These are phyloP conservation scores for Huso huso DNA, from an alignment of 2,797 vertebrate species.

Conservation along the genomic window DNA sequence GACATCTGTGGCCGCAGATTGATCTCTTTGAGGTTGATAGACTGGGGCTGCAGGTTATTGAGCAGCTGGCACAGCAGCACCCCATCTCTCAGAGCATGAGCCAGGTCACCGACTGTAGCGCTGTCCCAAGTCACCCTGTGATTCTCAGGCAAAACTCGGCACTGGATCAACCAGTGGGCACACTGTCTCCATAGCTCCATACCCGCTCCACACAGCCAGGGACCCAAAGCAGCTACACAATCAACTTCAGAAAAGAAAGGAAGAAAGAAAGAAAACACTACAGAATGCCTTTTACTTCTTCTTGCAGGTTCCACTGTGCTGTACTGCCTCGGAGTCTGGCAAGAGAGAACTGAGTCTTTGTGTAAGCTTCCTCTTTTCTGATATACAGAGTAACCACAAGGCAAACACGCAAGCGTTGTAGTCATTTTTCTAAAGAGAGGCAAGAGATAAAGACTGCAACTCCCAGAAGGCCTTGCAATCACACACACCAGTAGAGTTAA, in stretches of 20 bases:
- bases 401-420: no score
- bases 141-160: conserved; percentile 79
- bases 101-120: conserved; percentile 84
- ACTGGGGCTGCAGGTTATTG: conserved; percentile 56
- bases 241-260: no score
- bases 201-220: neutral
- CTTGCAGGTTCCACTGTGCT: no score
- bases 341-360: conserved; percentile 46
- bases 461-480: no score
- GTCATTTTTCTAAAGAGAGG: no score
- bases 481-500: no score
- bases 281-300: no score
- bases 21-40: conserved; percentile 66
- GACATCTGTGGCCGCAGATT: conserved; percentile 67
- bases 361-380: conserved; percentile 64
- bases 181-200: conserved; percentile 93
- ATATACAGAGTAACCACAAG: neutral
- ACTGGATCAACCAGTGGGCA: conserved; percentile 80
- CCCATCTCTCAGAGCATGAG: conserved; percentile 71
- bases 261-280: no score
- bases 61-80: conserved; percentile 65
- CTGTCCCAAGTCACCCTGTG: conserved; percentile 79
- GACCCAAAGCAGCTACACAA: neutral
- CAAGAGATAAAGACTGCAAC: no score
- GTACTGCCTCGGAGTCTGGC: no score